Percentiles rank a stretch among this genome's conserved stretches.
Evolutionary conservation across 1,140 invertebrate species (phyloP).

Genomic region (Onthophagus taurus): DNA sequence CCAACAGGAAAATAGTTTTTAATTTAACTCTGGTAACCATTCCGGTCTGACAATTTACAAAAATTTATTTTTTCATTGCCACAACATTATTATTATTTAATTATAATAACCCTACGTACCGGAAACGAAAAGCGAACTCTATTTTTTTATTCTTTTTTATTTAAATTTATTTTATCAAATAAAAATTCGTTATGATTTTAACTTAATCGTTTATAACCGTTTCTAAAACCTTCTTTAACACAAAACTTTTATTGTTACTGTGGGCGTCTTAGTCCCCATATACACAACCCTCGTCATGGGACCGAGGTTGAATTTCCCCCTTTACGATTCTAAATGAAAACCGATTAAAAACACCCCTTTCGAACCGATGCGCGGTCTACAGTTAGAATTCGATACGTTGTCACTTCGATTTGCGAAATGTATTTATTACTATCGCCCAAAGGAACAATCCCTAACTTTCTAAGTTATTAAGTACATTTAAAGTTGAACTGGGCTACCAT

Average conservation of each 20-base stretch:
- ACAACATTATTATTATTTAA: too few relatives aligned
- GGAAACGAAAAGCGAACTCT: too few relatives aligned
- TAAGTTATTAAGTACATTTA: not conserved
- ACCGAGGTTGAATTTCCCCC: constrained; percentile 8
- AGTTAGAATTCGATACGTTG: constrained; percentile 13
- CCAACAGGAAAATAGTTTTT: too few relatives aligned
- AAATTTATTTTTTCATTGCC: too few relatives aligned
- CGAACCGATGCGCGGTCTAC: constrained; percentile 3
- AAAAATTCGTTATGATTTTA: too few relatives aligned
- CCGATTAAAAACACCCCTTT: constrained; percentile 13
- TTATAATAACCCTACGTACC: too few relatives aligned
- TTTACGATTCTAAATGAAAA: constrained; percentile 13
- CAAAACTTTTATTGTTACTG: constrained; percentile 11
- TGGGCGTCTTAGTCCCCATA: constrained; percentile 9
- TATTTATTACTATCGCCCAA: constrained; percentile 14
- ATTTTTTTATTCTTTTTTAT: too few relatives aligned
- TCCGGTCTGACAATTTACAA: too few relatives aligned
- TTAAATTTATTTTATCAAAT: too few relatives aligned
- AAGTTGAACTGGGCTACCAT: constrained; percentile 6
- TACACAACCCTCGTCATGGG: not conserved
- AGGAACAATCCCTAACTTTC: not conserved
- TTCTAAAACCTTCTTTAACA: too few relatives aligned
- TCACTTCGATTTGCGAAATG: constrained; percentile 14
- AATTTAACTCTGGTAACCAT: too few relatives aligned
- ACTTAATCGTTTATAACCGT: too few relatives aligned